These are phyloP conservation scores for Pachyrhynchus sulphureomaculatus DNA, from an alignment of 1,140 invertebrate genomes.

Conservation along the genomic window DNA sequence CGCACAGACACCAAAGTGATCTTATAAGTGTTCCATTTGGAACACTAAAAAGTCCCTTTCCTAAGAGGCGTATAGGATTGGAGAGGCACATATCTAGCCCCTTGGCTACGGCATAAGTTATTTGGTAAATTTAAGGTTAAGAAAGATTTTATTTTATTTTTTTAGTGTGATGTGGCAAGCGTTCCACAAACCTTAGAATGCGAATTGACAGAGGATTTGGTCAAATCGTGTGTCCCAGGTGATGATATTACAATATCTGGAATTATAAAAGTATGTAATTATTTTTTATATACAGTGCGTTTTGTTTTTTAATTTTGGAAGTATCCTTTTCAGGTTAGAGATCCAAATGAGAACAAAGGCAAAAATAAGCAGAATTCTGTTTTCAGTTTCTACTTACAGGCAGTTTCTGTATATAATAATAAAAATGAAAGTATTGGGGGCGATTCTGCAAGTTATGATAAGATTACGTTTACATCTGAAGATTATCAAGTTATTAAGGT, in stretches of 20 bases:
- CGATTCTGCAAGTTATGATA: slow-evolving; percentile 45
- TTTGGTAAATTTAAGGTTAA: too few relatives aligned
- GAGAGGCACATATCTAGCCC: too few relatives aligned
- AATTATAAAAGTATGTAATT: slow-evolving; percentile 59
- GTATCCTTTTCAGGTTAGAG: slow-evolving; percentile 29
- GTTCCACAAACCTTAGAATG: slow-evolving; percentile 86
- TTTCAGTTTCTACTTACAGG: slow-evolving; percentile 77
- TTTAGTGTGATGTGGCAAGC: slow-evolving; percentile 66
- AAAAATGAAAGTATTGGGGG: slow-evolving; percentile 60
- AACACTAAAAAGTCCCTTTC: too few relatives aligned
- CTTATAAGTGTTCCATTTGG: too few relatives aligned
- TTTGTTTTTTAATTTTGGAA: too few relatives aligned
- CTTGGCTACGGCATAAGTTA: too few relatives aligned
- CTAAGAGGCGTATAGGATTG: too few relatives aligned
- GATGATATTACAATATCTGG: slow-evolving; percentile 87
- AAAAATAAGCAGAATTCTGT: slow-evolving; percentile 59
- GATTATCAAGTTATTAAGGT: slow-evolving; percentile 74
- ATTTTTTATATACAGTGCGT: too few relatives aligned
- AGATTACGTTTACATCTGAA: slow-evolving; percentile 64
- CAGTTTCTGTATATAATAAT: slow-evolving; percentile 69
- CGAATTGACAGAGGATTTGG: slow-evolving; percentile 82
- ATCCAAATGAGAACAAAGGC: slow-evolving; percentile 33
- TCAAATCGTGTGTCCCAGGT: slow-evolving; percentile 84
- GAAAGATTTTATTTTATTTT: slow-evolving; percentile 9
- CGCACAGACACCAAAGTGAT: too few relatives aligned